Base-by-base conservation (phyloP, 2,888 invertebrate species). In the Andrena hattorfiana region DNA sequence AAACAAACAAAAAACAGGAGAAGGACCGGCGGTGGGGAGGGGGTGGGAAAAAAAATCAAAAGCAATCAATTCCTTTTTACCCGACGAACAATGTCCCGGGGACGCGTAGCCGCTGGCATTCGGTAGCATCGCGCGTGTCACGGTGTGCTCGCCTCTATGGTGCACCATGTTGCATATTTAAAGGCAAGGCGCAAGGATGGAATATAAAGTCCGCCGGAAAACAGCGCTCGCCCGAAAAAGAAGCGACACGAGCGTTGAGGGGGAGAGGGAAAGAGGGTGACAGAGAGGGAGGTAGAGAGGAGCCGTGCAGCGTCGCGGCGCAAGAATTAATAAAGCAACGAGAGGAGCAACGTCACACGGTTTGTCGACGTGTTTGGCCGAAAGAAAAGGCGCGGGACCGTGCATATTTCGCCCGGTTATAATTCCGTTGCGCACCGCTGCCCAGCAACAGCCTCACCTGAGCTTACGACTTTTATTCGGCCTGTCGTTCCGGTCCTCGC, bases 21-120 rank as follows among this genome's bases (percentile, higher is more conserved):
- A 1, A 42, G 42, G 16, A 16, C 13, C 13, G 42, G 42, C 42
- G 42, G 1, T 42, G 42, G 42, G 2, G 42, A n/a, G 6, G 4
- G 7, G 8, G 42, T 0, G 4, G 10, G 16, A 62, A 30, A 48
- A 67, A 67, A 54, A 26, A 63, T 69, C 51, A 71, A 78, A 74
- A 83, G 82, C 83, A 83, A 83, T 83, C 83, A 83, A 83, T 83
- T 83, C 73, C 74, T 83, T 82, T 83, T 77, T 82, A 77, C 30
- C 26, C 48, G 56, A 3, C 56, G 83, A 71, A 82, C 82, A 83
- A 78, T 78, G 77, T 62, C 51, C 62, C 23, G 6, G 28, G 26
- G 32, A 59, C 7, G 26, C 51, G 59, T 20, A 10, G 23, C 64
- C 49, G 68, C 54, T 60, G 54, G 67, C 62, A 70, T 60, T 48